Evolutionary conservation across 2,113 vertebrate species (phyloP).

Genomic region (Erinaceus europaeus): DNA sequence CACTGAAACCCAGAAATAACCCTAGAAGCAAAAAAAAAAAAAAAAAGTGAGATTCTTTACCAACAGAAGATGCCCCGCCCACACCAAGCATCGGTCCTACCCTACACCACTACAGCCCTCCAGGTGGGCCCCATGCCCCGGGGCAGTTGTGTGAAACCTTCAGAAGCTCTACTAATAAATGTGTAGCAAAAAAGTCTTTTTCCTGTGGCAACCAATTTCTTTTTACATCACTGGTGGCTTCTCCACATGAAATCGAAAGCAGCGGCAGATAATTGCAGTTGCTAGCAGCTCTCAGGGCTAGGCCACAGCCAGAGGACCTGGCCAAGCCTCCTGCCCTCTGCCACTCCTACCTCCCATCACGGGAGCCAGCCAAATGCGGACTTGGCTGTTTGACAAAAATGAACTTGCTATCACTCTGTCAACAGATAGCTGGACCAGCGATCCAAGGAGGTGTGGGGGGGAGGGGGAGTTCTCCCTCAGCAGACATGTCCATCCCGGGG

Average conservation of each 20-base stretch:
- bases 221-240: conserved; percentile 82
- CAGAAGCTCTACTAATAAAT: conserved; percentile 68
- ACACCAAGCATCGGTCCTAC: not conserved
- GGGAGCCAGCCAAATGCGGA: not conserved
- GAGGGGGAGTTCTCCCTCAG: not conserved
- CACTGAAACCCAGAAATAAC: no score
- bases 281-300: conserved; percentile 10
- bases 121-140: not conserved
- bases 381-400: not conserved
- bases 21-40: no score
- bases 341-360: not conserved
- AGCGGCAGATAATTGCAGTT: conserved; percentile 23
- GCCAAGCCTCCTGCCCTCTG: no score
- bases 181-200: conserved; percentile 51
- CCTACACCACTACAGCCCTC: not conserved
- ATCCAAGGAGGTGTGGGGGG: no score
- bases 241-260: conserved; percentile 67
- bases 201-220: conserved; percentile 82
- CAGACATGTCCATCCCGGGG: no score
- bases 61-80: not conserved
- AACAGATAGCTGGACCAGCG: not conserved
- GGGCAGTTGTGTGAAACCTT: conserved; percentile 44
- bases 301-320: not conserved
- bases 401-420: not conserved
- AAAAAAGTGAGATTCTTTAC: not conserved